These are phyloP conservation scores for Dasyurus viverrinus DNA, from an alignment of 2,113 vertebrate genomes.

Conservation along the genomic window DNA sequence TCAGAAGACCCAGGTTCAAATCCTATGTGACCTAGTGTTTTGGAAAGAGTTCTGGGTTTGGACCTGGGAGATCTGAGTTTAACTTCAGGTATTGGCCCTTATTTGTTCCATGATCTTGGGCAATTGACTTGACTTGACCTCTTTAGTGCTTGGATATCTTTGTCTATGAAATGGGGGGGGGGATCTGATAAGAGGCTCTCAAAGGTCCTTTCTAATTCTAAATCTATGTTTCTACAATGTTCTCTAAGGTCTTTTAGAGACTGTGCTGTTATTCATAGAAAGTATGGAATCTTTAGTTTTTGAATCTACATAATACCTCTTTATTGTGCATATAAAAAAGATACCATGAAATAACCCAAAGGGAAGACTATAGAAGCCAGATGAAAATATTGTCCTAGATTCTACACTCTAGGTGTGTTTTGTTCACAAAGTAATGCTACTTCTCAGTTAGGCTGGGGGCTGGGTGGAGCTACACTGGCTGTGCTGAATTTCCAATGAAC, in stretches of 20 bases:
- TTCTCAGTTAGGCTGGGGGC: neutral
- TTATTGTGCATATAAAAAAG: neutral
- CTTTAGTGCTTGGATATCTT: neutral
- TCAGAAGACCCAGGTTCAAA: neutral
- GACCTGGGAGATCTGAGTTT: neutral
- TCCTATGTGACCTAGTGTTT: neutral
- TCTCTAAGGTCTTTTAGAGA: neutral
- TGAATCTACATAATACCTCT: neutral
- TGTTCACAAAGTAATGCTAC: neutral
- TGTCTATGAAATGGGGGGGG: neutral
- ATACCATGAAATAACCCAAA: neutral
- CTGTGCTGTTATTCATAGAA: neutral
- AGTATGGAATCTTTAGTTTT: neutral
- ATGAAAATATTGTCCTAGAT: neutral
- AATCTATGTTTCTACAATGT: neutral
- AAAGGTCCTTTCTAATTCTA: neutral
- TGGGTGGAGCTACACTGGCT: neutral
- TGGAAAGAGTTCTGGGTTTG: neutral
- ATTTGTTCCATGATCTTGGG: neutral
- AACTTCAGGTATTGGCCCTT: neutral
- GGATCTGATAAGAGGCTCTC: neutral
- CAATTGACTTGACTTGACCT: neutral
- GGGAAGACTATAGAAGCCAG: neutral
- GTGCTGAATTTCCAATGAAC: neutral
- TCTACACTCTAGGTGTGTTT: neutral